Conservation (phyloP, 2,797 vertebrate genomes). For the Channa striata region DNA sequence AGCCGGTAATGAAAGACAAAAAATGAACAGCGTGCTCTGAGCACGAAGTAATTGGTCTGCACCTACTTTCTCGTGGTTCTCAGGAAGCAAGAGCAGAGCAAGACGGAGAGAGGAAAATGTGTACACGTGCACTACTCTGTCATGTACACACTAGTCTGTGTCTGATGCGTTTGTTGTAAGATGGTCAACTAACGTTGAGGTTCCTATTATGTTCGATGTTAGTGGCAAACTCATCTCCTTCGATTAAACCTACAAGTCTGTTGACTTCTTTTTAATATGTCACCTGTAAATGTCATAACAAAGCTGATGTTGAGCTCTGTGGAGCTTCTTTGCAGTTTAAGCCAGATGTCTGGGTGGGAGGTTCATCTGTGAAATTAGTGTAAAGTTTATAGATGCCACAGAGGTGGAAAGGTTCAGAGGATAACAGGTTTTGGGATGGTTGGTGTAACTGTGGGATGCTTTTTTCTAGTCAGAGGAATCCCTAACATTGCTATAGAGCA, state of each 20-base stretch:
- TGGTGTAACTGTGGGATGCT: conserved; percentile 30
- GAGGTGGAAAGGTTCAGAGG: conserved; percentile 24
- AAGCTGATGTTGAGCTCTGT: conserved; percentile 23
- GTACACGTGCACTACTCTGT: not conserved
- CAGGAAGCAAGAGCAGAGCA: conserved; percentile 14
- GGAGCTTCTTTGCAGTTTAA: conserved; percentile 1
- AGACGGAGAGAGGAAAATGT: conserved; percentile 21
- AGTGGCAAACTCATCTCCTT: not conserved
- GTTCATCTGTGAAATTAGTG: conserved; percentile 34
- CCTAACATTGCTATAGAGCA: too few relatives aligned
- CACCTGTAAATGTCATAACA: not conserved
- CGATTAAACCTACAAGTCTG: conserved; percentile 1
- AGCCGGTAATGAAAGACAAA: conserved; percentile 66
- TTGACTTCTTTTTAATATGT: conserved; percentile 5
- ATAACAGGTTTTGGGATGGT: conserved; percentile 14
- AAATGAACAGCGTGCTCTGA: conserved; percentile 61
- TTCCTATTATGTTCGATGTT: conserved; percentile 11
- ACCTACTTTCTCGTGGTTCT: conserved; percentile 43
- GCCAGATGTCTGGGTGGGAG: conserved; percentile 51
- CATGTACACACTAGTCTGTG: too few relatives aligned
- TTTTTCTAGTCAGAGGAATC: conserved; percentile 7
- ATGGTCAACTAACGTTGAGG: not conserved
- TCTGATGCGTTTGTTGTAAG: not conserved
- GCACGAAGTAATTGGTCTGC: conserved; percentile 64
- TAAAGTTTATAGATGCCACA: conserved; percentile 15